These are phyloP conservation scores for Eleutherodactylus coqui DNA, from an alignment of 2,797 vertebrate species.

Conservation along the genomic window DNA sequence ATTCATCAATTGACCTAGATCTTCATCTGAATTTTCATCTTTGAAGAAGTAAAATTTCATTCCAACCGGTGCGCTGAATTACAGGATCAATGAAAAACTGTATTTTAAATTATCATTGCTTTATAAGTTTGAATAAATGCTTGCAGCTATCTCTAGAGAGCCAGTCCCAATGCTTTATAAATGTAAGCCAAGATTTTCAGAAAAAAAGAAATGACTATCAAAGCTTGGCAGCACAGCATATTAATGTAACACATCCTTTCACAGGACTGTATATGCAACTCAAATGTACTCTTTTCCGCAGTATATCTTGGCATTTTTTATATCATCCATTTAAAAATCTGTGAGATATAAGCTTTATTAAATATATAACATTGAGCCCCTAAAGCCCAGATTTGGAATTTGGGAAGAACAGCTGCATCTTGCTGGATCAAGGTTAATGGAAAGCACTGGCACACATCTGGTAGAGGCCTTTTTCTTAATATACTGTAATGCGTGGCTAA, in stretches of 20 bases:
- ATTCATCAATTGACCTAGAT: background rate
- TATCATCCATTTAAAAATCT: background rate
- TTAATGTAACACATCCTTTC: background rate
- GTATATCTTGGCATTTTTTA: background rate
- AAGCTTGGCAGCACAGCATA: background rate
- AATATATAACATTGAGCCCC: background rate
- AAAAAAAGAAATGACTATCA: slow-evolving; percentile 2
- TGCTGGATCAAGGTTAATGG: background rate
- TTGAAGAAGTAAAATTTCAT: background rate
- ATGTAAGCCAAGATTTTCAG: background rate
- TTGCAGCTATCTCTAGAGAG: slow-evolving; percentile 23
- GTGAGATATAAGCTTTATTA: background rate
- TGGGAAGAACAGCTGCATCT: background rate
- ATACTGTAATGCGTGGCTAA: too few species aligned
- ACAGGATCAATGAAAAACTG: background rate
- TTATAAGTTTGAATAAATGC: background rate
- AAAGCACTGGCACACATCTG: background rate
- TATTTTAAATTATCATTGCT: background rate
- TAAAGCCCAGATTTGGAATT: background rate
- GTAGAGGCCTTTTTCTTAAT: background rate
- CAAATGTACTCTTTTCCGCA: background rate
- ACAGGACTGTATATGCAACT: background rate
- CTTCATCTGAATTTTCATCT: background rate
- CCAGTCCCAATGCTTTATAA: background rate
- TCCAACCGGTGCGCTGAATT: slow-evolving; percentile 4